A percentile compares a stretch with the other conserved stretches of the same genome.
Evolutionary conservation across 2,888 invertebrate genomes (phyloP).

Genomic region (Lycaena phlaeas): DNA sequence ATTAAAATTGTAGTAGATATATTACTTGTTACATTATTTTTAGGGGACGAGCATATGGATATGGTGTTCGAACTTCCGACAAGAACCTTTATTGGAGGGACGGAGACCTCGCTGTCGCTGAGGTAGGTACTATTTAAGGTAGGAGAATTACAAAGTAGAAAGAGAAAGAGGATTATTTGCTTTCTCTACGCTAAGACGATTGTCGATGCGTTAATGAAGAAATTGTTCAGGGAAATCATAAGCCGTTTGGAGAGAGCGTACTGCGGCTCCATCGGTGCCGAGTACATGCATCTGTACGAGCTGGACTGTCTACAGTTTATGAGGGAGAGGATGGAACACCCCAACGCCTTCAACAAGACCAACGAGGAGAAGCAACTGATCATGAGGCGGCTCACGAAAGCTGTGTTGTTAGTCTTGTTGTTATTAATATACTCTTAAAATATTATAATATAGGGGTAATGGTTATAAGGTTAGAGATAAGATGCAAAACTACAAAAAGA

Average conservation of each 20-base stretch:
- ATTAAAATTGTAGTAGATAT: too few relatives aligned
- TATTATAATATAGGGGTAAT: too few relatives aligned
- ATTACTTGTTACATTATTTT: too few relatives aligned
- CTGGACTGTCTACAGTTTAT: constrained; percentile 80
- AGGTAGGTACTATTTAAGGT: too few relatives aligned
- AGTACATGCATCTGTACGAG: constrained; percentile 84
- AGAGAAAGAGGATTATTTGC: too few relatives aligned
- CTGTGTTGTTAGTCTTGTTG: constrained; percentile 71
- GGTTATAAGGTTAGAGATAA: too few relatives aligned
- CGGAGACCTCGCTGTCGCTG: constrained; percentile 68
- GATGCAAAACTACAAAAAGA: too few relatives aligned
- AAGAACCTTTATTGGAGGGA: constrained; percentile 80
- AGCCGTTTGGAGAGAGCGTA: constrained; percentile 77
- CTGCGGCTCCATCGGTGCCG: constrained; percentile 80
- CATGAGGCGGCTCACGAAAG: constrained; percentile 79
- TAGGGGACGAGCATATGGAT: constrained; percentile 74
- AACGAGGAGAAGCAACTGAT: constrained; percentile 77
- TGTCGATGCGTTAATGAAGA: too few relatives aligned
- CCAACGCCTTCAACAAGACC: constrained; percentile 69
- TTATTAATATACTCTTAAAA: too few relatives aligned
- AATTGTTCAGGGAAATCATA: constrained; percentile 76
- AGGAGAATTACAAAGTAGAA: too few relatives aligned
- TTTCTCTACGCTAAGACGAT: too few relatives aligned
- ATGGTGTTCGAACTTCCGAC: constrained; percentile 77
- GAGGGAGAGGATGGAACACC: constrained; percentile 78